Evolutionary conservation across 2,113 vertebrate genomes (phyloP), one percentile per base, ranked within the genome.

Genomic region (Nycticorax nycticorax): DNA sequence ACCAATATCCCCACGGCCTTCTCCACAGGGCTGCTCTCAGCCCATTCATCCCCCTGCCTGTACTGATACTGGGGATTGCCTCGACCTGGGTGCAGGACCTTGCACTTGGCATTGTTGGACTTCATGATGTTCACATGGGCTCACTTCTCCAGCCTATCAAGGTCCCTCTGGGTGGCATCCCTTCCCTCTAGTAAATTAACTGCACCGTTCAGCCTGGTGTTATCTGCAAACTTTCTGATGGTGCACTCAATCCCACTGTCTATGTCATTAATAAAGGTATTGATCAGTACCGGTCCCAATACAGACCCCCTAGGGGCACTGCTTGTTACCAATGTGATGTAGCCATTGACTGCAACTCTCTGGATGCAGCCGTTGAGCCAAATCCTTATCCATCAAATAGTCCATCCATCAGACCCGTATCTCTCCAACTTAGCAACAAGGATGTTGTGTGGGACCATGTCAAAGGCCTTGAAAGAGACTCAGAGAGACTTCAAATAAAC

Each of bases 321-420:
- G 19, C 3, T 39, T 45, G 10, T 17, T 48, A 33, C 32, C 28
- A 33, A 14, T 21, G 48, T 57, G 33, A 3, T 47, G 47, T n/a
- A 81, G 43, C 9, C 2, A 0, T 18, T 28, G 55, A 24, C 20
- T 39, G 48, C 14, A 33, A 5, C 21, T 26, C 81, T 57, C 39
- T 33, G 41, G 21, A 7, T 37, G 22, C 3, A 4, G 8, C 28
- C 17, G 4, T 33, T 43, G 43, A 63, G 43, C 9, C 33, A 27
- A 14, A 18, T 47, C 13, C 33, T 74, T 16, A 47, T 32, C 41
- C 45, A 45, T 26, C 0, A 0, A 60, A 30, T 0, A 22, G 5
- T n/a, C 19, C 17, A 10, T 27, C 19, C 16, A n/a, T 21, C 55
- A 91, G 69, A 59, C 5, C 3, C 8, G 0, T 1, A 17, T 5